Percentiles rank a stretch among this genome's conserved stretches.
Conservation (phyloP, 2,113 vertebrate species). For the Malurus melanocephalus region DNA sequence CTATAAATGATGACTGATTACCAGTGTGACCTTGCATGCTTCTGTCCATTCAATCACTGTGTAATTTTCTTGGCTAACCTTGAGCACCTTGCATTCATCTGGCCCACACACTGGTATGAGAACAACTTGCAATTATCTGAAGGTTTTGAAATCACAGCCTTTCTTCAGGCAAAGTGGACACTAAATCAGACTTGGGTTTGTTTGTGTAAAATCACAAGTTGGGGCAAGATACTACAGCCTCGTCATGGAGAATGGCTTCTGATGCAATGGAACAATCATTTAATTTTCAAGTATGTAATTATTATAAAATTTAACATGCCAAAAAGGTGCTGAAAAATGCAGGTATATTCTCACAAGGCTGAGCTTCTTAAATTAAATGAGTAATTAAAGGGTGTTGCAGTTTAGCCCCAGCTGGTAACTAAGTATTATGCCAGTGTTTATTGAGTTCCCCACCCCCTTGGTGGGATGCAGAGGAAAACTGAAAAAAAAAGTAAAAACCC, state of each 20-base stretch:
- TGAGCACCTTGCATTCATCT: not conserved
- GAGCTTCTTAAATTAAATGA: not conserved
- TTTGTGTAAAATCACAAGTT: not conserved
- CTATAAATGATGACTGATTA: not conserved
- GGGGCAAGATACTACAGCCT: not conserved
- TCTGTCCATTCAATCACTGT: not conserved
- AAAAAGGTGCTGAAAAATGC: not conserved
- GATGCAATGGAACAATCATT: not conserved
- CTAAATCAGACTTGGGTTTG: not conserved
- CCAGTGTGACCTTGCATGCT: not conserved
- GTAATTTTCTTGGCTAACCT: not conserved
- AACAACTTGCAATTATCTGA: not conserved
- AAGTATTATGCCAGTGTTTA: too few relatives aligned
- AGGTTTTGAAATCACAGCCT: not conserved
- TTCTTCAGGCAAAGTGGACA: not conserved
- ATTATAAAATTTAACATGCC: not conserved
- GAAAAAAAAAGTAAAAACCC: not conserved
- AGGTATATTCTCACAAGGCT: not conserved
- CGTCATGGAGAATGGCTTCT: not conserved
- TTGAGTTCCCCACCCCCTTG: not conserved
- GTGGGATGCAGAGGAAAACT: not conserved
- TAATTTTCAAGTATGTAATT: not conserved
- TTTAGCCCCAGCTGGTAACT: too few relatives aligned
- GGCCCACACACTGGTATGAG: not conserved
- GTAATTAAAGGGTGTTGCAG: too few relatives aligned